phyloP scores from a whole-genome alignment of 1,140 invertebrate species.

The Cydia pomonella region DNA sequence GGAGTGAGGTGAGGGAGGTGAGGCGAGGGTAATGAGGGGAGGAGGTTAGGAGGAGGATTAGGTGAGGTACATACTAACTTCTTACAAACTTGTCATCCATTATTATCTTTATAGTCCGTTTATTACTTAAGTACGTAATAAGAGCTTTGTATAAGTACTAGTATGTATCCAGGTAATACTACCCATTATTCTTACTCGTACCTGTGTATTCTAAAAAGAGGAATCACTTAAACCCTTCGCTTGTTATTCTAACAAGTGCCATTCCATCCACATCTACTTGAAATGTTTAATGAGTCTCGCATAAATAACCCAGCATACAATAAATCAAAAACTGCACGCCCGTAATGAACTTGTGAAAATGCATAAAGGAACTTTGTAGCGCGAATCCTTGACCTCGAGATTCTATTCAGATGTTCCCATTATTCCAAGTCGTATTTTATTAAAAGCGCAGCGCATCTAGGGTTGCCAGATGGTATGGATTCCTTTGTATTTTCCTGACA shows the following conservation, averaged over 20 bases:
- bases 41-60: too few relatives aligned
- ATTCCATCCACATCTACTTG: conserved; percentile 24
- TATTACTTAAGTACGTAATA: background rate
- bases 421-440: conserved; percentile 62
- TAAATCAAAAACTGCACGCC: conserved; percentile 43
- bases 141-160: background rate
- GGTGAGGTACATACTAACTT: too few relatives aligned
- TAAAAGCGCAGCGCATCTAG: conserved; percentile 48
- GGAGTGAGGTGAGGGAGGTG: too few relatives aligned
- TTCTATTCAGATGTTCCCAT: conserved; percentile 71
- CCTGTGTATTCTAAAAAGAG: conserved; percentile 14
- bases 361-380: conserved; percentile 50
- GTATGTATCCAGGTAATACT: background rate
- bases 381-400: conserved; percentile 61
- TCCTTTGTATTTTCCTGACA: background rate
- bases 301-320: conserved; percentile 39
- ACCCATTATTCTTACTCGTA: background rate
- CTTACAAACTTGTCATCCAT: too few relatives aligned
- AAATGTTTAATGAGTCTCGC: conserved; percentile 41
- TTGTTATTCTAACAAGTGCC: conserved; percentile 27
- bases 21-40: too few relatives aligned
- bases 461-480: background rate
- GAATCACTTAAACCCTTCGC: background rate
- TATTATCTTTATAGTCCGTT: too few relatives aligned
- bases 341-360: conserved; percentile 40